phyloP scores from a whole-genome alignment of 2,797 vertebrate genomes.

The Pantherophis alleghaniensis region DNA sequence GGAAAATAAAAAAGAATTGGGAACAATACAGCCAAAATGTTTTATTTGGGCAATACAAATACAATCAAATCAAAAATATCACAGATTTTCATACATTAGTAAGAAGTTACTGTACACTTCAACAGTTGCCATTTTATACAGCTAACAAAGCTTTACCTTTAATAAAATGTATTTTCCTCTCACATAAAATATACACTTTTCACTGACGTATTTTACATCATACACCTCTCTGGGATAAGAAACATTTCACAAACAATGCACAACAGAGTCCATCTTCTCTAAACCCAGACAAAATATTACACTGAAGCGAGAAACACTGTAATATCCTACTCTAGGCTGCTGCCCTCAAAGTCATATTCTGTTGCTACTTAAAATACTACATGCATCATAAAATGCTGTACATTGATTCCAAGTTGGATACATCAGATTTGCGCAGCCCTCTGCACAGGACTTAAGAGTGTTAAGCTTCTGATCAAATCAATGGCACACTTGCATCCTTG shows the following conservation, averaged over 20 bases:
- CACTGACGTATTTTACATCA: slow-evolving; percentile 67
- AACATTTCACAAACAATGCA: slow-evolving; percentile 68
- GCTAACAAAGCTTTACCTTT: slow-evolving; percentile 69
- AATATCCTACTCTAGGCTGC: slow-evolving; percentile 58
- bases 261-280: slow-evolving; percentile 59
- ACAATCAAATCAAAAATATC: slow-evolving; percentile 70
- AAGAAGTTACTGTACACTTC: slow-evolving; percentile 73
- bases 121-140: slow-evolving; percentile 68
- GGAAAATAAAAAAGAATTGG: slow-evolving; percentile 43
- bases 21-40: slow-evolving; percentile 66
- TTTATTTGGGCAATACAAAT: slow-evolving; percentile 73
- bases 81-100: slow-evolving; percentile 71
- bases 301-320: slow-evolving; percentile 61
- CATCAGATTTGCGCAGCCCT: slow-evolving; percentile 43
- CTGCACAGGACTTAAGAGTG: slow-evolving; percentile 35
- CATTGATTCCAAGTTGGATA: slow-evolving; percentile 39
- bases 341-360: slow-evolving; percentile 56
- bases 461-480: slow-evolving; percentile 41
- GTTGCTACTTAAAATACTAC: slow-evolving; percentile 57
- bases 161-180: slow-evolving; percentile 71
- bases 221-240: slow-evolving; percentile 65
- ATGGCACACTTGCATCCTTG: slow-evolving; percentile 43
- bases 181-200: slow-evolving; percentile 71
- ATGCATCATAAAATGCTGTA: slow-evolving; percentile 55
- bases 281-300: slow-evolving; percentile 58